Conservation (phyloP, 2,797 vertebrate species). For the Xenops minutus region DNA sequence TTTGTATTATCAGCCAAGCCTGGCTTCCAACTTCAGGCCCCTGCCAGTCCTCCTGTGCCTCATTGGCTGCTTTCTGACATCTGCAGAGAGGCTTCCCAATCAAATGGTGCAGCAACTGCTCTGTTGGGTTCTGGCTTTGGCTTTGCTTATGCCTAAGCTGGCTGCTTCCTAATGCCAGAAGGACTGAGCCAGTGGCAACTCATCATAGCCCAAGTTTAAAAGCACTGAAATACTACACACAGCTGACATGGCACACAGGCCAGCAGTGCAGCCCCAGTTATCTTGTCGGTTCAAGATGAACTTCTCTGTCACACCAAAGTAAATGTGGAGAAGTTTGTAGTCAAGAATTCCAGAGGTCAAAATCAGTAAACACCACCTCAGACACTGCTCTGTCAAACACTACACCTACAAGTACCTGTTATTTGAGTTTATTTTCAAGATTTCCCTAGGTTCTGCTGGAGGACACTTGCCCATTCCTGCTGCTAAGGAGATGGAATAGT, state of each 20-base stretch:
- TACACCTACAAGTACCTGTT: not conserved
- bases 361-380: not conserved
- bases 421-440: not conserved
- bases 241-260: not conserved
- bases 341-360: not conserved
- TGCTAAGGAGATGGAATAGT: not conserved
- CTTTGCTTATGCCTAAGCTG: not conserved
- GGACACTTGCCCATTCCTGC: not conserved
- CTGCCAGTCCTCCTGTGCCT: not conserved
- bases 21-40: not conserved
- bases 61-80: not conserved
- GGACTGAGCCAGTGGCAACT: not conserved
- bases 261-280: not conserved
- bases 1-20: not conserved
- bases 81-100: not conserved
- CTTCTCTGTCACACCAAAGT: not conserved
- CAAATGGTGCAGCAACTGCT: not conserved
- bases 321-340: not conserved
- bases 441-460: not conserved
- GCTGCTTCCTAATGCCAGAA: not conserved
- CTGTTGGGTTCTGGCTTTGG: not conserved
- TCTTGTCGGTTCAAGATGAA: not conserved
- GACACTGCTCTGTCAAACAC: not conserved
- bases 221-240: not conserved
- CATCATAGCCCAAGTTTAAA: not conserved